These are phyloP conservation scores for Chloropsis hardwickii DNA, from an alignment of 2,113 vertebrate species.

Conservation along the genomic window DNA sequence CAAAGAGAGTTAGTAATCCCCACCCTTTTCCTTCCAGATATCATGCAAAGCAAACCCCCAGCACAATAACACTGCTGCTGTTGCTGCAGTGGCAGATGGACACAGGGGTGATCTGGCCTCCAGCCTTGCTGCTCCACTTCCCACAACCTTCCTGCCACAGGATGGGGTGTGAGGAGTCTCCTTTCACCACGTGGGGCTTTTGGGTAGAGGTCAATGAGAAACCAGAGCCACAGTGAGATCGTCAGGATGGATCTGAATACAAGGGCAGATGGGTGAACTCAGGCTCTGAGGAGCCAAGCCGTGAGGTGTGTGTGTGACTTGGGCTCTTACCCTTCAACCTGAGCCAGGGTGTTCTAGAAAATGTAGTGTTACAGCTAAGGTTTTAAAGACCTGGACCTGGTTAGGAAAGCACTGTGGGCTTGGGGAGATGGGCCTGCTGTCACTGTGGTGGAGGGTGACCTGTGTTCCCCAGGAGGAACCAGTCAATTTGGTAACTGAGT, in stretches of 20 bases:
- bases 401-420: not conserved
- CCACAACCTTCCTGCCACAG: not conserved
- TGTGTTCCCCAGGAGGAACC: not conserved
- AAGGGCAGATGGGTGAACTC: not conserved
- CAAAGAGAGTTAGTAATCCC: not conserved
- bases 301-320: not conserved
- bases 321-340: not conserved
- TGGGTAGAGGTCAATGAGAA: not conserved
- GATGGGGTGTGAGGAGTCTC: not conserved
- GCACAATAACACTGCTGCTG: fast-evolving
- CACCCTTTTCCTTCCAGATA: not conserved
- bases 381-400: not conserved
- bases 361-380: fast-evolving
- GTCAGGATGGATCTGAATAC: not conserved
- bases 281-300: not conserved
- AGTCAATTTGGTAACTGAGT: not conserved
- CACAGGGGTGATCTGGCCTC: not conserved
- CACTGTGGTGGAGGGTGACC: not conserved
- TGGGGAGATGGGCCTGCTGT: not conserved
- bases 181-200: fast-evolving
- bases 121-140: not conserved
- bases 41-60: not conserved
- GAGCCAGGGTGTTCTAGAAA: not conserved
- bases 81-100: not conserved
- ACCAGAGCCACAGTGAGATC: not conserved